Base-by-base conservation (phyloP, 2,888 invertebrate species). In the Ichneumoninae sp. region DNA sequence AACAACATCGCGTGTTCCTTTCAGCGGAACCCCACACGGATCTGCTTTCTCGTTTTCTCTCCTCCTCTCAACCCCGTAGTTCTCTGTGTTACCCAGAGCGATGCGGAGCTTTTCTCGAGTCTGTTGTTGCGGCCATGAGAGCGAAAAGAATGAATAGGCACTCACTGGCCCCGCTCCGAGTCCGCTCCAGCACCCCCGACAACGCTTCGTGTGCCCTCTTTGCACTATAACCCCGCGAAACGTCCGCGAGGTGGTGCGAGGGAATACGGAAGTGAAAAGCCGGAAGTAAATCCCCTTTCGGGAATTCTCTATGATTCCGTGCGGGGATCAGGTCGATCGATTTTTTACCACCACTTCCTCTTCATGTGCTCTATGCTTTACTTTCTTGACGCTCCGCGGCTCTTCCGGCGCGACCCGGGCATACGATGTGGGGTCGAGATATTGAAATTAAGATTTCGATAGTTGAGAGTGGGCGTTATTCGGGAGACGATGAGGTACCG, bases 191-290 rank as follows among this genome's bases (percentile, higher is more conserved):
- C 83, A 63, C 50, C 54, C 52, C 80, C 76, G 52, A 13, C 30
- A 30, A 75, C 50, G 66, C 44, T 83, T 63, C 36, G 50, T 80
- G 57, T 16, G 50, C 66, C 16, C 71, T 76, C 75, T 30, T 66
- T 68, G 50, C 65, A 47, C 47, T 22, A 26, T 30, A 75, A 68
- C 36, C 57, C 54, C 36, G 19, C 30, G 60, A 33, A 47, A n/a
- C n/a, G 19, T 63, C 60, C 10, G 30, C 60, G 60, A 65, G 52
- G 26, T 65, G 71, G 50, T 73, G 50, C 77, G 81, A 80, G 80
- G 77, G 81, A 86, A 84, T 78, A 83, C 71, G 74, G 75, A 78
- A 80, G 77, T 80, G 78, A 87, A 86, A 84, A 84, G 47, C 81
- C 83, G 82, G 73, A 86, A 71, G 82, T 84, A 83, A 79, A 80